Base-by-base conservation (phyloP, 2,113 vertebrate genomes). In the Percopsis transmontana region DNA sequence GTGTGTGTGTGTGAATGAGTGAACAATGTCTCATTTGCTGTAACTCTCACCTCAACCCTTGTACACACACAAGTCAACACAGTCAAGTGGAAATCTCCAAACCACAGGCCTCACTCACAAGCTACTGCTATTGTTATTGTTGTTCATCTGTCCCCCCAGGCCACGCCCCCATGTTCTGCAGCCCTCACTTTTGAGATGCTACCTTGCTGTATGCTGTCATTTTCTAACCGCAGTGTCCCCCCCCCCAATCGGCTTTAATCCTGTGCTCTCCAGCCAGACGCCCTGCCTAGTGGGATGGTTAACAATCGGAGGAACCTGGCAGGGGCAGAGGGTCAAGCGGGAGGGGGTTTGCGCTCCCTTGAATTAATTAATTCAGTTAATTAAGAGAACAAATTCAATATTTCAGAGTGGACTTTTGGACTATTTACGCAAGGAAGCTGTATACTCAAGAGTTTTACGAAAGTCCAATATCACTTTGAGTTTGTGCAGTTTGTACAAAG, bases 251-350 rank as follows among this genome's bases (percentile, higher is more conserved):
- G n/a, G n/a, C n/a, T n/a, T 18, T 50, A 68, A 42, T 72, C 68
- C 53, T 52, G 52, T 66, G 54, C 69, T 87, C 72, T 77, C 23
- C 58, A 16, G 68, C 67, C 33, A 52, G 62, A 44, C 53, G 68
- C 39, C 24, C 8, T 12, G n/a, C 47, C 12, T 33, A 4, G 5
- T 33, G n/a, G n/a, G n/a, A 33, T 7, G 20, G 33, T 51, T 48
- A 86, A 90, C 89, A 90, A 91, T 90, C 63, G 84, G 70, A 86
- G 89, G 88, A 91, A 91, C 88, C 71, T 13, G 11, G 66, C n/a
- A n/a, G 70, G 69, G 84, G 81, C 73, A 70, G 75, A 80, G 53
- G 19, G 48, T 75, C 62, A 50, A 39, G 15, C 4, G 0, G 48
- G 48, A 5, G 3, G 18, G 16, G 48, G 48, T n/a, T 12, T 45